Evolutionary conservation across 2,113 vertebrate genomes (phyloP).

Genomic region (Pseudolaguvia tuberculata): DNA sequence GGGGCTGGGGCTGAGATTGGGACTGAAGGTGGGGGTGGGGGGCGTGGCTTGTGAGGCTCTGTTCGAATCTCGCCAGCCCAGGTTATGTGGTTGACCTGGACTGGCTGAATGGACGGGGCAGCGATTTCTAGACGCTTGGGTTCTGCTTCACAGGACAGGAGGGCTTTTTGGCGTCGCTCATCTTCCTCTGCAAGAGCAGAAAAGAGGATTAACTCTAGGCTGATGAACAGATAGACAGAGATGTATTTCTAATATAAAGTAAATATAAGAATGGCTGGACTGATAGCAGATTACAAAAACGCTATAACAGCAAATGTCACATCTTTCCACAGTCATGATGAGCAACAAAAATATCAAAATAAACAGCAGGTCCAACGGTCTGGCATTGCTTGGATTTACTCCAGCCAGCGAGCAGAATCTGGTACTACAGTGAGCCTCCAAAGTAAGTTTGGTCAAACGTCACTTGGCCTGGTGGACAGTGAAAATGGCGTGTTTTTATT

Average conservation of each 20-base stretch:
- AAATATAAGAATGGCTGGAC: background rate
- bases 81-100: slow-evolving; percentile 69
- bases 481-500: too few relatives aligned
- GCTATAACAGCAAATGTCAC: background rate
- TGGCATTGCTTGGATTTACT: too few relatives aligned
- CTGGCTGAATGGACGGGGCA: slow-evolving; percentile 54
- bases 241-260: too few relatives aligned
- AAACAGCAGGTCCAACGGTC: background rate
- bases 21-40: slow-evolving; percentile 58
- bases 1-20: slow-evolving; percentile 60
- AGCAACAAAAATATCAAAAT: background rate
- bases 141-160: slow-evolving; percentile 74
- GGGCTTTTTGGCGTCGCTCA: slow-evolving; percentile 69
- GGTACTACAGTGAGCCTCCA: background rate
- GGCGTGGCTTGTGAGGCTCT: slow-evolving; percentile 50
- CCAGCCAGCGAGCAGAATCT: too few relatives aligned
- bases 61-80: slow-evolving; percentile 55
- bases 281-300: background rate
- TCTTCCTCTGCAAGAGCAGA: slow-evolving; percentile 76
- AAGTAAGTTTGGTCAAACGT: background rate
- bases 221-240: background rate
- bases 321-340: background rate
- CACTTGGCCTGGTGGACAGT: too few relatives aligned
- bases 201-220: background rate
- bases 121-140: slow-evolving; percentile 66